Evolutionary conservation across 2,888 invertebrate species (phyloP).

Genomic region (Luperina nickerlii): DNA sequence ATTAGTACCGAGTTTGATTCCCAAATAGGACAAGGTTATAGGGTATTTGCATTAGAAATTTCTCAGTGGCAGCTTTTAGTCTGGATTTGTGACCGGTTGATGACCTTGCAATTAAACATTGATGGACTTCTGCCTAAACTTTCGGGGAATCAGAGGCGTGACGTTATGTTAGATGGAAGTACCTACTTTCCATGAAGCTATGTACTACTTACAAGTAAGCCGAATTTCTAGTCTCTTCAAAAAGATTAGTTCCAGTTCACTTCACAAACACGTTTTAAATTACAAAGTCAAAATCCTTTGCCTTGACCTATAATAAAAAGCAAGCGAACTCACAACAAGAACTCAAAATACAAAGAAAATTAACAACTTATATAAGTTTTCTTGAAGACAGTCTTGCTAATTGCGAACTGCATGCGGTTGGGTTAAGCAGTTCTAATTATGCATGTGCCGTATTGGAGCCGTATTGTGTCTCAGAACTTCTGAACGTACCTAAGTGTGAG

Average conservation of each 20-base stretch:
- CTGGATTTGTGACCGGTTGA: no score
- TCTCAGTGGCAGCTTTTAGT: no score
- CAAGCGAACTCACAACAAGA: constrained; percentile 4
- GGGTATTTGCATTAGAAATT: no score
- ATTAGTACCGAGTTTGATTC: no score
- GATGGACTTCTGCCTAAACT: neutral
- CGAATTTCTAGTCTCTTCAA: no score
- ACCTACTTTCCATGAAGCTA: neutral
- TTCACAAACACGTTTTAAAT: neutral
- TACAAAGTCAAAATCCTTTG: neutral
- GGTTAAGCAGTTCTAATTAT: constrained; percentile 49
- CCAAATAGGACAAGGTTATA: no score
- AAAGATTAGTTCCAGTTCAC: neutral
- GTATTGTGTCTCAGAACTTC: constrained; percentile 43
- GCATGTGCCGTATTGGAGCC: constrained; percentile 47
- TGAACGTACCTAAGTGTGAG: constrained; percentile 10
- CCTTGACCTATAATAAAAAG: neutral
- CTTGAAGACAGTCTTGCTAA: constrained; percentile 32
- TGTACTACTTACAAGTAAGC: no score
- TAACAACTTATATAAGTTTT: constrained; percentile 42
- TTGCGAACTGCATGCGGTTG: constrained; percentile 45
- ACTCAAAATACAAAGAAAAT: constrained; percentile 30
- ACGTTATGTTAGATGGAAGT: no score
- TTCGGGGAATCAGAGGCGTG: no score
- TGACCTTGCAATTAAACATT: no score